Conservation (phyloP, 2,888 invertebrate genomes). For the Catocala sponsa region DNA sequence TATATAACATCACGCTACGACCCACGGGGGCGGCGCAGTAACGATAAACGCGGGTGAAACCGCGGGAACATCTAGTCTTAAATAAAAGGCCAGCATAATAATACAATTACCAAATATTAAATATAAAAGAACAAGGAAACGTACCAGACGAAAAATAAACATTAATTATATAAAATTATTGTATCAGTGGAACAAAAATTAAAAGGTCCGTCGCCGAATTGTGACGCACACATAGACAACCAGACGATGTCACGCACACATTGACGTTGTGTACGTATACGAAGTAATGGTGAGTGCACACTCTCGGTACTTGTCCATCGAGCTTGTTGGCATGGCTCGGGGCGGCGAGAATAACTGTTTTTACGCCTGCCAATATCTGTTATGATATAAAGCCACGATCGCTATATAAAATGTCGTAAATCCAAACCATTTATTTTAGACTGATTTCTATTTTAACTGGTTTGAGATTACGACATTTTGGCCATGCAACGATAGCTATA, state of each 20-base stretch:
- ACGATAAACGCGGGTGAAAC: too few relatives aligned
- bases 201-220: slow-evolving; percentile 42
- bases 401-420: too few relatives aligned
- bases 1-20: too few relatives aligned
- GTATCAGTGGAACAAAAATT: slow-evolving; percentile 8
- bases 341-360: neutral
- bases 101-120: neutral
- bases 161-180: slow-evolving; percentile 10
- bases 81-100: neutral
- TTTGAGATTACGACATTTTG: too few relatives aligned
- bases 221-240: slow-evolving; percentile 58
- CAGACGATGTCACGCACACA: slow-evolving; percentile 54
- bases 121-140: slow-evolving; percentile 15
- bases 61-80: too few relatives aligned
- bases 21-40: too few relatives aligned
- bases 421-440: too few relatives aligned
- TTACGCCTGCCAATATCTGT: too few relatives aligned
- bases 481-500: too few relatives aligned
- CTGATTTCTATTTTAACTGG: too few relatives aligned
- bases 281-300: slow-evolving; percentile 32
- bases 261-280: slow-evolving; percentile 21
- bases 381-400: too few relatives aligned
- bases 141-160: neutral
- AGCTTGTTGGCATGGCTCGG: slow-evolving; percentile 4
- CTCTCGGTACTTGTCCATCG: neutral